phyloP scores from a whole-genome alignment of 2,888 invertebrate species.

The Apeira syringaria region DNA sequence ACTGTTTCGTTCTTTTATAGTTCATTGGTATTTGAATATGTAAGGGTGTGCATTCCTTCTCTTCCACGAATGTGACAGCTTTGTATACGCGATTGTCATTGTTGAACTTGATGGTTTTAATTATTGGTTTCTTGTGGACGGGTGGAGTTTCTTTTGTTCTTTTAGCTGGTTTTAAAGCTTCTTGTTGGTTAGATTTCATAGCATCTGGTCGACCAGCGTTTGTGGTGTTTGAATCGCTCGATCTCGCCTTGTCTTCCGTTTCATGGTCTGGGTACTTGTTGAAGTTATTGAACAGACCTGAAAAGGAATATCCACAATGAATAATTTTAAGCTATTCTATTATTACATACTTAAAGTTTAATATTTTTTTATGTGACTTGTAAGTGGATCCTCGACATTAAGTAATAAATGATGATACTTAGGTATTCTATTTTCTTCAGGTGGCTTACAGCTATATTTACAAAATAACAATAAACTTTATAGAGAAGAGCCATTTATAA shows the following conservation, averaged over 20 bases:
- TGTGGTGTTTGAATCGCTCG: conserved; percentile 12
- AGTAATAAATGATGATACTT: no score
- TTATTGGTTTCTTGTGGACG: conserved; percentile 40
- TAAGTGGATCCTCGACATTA: no score
- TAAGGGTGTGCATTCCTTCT: conserved; percentile 35
- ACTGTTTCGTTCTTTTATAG: neutral
- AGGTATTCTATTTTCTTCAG: no score
- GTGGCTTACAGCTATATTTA: no score
- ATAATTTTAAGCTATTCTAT: no score
- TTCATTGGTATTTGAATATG: conserved; percentile 48
- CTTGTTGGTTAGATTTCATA: conserved; percentile 14
- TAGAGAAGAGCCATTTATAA: no score
- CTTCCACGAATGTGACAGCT: conserved; percentile 55
- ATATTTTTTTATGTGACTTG: no score
- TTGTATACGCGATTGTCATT: conserved; percentile 41
- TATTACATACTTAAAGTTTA: no score
- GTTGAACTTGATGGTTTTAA: conserved; percentile 41
- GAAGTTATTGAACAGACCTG: no score
- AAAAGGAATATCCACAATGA: no score
- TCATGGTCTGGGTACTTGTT: conserved; percentile 1
- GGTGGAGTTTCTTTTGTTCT: conserved; percentile 19
- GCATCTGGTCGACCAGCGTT: conserved; percentile 19
- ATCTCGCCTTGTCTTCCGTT: conserved; percentile 5
- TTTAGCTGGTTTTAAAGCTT: conserved; percentile 16
- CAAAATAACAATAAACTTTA: no score